These are phyloP conservation scores for Dendroctonus ponderosae DNA, from an alignment of 1,140 invertebrate species.

Conservation along the genomic window DNA sequence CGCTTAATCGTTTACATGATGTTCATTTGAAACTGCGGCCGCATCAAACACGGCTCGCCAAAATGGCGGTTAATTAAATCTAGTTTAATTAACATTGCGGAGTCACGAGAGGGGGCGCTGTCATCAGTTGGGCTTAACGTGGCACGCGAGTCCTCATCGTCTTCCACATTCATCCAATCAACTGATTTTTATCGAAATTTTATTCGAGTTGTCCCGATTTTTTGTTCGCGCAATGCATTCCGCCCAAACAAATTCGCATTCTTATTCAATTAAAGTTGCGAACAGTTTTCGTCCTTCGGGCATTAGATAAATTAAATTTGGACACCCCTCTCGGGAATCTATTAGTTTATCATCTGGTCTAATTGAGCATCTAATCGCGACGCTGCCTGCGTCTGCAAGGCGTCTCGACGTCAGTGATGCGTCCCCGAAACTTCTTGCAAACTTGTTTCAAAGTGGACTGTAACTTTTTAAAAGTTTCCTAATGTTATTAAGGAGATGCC, in stretches of 20 bases:
- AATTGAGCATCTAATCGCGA: conserved; percentile 31
- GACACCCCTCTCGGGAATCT: conserved; percentile 20
- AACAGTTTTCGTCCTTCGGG: conserved; percentile 6
- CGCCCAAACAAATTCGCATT: neutral
- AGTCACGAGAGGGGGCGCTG: conserved; percentile 20
- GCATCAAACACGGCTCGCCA: conserved; percentile 30
- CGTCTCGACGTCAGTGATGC: conserved; percentile 9
- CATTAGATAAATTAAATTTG: conserved; percentile 28
- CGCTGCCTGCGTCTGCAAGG: conserved; percentile 14
- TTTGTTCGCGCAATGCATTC: too few species aligned
- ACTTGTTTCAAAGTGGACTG: conserved; percentile 10
- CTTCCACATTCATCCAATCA: neutral
- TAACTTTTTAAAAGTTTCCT: conserved; percentile 1
- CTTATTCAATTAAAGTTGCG: conserved; percentile 16
- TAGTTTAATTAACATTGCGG: conserved; percentile 35
- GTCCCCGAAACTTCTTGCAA: conserved; percentile 16
- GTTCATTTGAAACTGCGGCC: conserved; percentile 33
- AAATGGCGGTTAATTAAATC: conserved; percentile 35
- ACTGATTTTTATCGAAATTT: too few species aligned
- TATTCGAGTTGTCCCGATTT: too few species aligned
- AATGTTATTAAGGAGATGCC: neutral
- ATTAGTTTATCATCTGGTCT: conserved; percentile 29
- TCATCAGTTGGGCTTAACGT: neutral
- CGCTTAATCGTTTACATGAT: conserved; percentile 35
- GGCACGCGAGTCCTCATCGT: conserved; percentile 9